Conservation (phyloP, 2,113 vertebrate species). For the Acrocephalus arundinaceus region DNA sequence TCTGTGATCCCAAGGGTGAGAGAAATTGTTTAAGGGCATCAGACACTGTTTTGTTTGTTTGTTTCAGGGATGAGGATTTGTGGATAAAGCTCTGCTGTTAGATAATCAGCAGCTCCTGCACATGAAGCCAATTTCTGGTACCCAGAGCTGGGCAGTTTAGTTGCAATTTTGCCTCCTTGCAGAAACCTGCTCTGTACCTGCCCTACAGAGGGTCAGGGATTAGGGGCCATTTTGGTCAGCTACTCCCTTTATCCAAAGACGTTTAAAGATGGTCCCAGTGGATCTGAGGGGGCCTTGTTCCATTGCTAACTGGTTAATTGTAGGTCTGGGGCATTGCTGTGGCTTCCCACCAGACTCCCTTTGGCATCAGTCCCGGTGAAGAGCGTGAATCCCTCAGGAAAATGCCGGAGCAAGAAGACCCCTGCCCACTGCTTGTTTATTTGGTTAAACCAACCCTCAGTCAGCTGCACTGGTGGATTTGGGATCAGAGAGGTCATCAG, state of each 20-base stretch:
- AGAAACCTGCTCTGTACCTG: not conserved
- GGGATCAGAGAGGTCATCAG: not conserved
- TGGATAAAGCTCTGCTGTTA: not conserved
- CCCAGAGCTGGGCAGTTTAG: not conserved
- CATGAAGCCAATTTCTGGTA: not conserved
- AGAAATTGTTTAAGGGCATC: not conserved
- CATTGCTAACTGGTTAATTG: not conserved
- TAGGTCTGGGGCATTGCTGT: not conserved
- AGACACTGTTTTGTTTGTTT: not conserved
- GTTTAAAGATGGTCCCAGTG: not conserved
- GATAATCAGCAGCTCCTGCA: not conserved
- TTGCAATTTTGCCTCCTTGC: not conserved
- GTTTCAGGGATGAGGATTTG: not conserved
- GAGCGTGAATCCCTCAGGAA: not conserved
- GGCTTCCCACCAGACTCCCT: fast-evolving
- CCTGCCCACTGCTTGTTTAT: not conserved
- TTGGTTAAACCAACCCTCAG: not conserved
- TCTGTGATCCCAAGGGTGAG: not conserved
- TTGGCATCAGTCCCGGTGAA: not conserved
- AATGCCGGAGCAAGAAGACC: fast-evolving
- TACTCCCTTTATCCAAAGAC: not conserved
- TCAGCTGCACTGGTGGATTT: not conserved
- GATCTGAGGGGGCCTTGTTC: not conserved
- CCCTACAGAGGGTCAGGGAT: not conserved
- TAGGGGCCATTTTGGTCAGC: not conserved